Evolutionary conservation across 2,113 vertebrate genomes (phyloP), one percentile per base, ranked within the genome.

Genomic region (Chroicocephalus ridibundus): DNA sequence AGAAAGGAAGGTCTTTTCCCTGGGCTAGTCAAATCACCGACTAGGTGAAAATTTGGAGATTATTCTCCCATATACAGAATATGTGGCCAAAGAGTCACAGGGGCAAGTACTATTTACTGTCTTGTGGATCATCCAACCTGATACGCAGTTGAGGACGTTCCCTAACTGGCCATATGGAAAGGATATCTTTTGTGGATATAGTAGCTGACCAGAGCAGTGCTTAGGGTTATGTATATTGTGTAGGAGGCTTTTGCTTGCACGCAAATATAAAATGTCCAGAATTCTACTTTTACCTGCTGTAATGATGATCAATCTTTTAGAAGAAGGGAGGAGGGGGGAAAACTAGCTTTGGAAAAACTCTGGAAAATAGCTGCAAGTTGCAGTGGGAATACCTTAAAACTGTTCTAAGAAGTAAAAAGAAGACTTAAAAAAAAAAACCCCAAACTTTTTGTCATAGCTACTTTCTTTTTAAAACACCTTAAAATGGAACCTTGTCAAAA

Each of bases 161-260:
- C 4, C 17, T 64, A 0, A 68, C 36, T 2, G 26, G 22, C 55
- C 4, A 2, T 8, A 17, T 86, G 47, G 34, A 54, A 75, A 36
- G 57, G 21, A 9, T 61, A 2, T 79, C 21, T 76, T 58, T 49
- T 54, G 25, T 52, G 42, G 38, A 5, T 82, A 9, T 7, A 36
- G 51, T 29, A 40, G 22, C 54, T 87, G 42, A 15, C 62, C 40
- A 29, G 18, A 78, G 13, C 2, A 7, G 36, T 62, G 32, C 55
- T 71, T 68, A 78, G 52, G 34, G 18, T 86, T 91, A 20, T 24
- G 8, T 36, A 27, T 86, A 34, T 29, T 61, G n/a, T 58, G 13
- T 57, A 60, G 77, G 72, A 83, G 32, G 24, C 20, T 60, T 93
- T 77, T 74, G 13, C 29, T 66, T 84, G 31, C 32, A 81, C 74